Evolutionary conservation across 2,888 invertebrate species (phyloP), one percentile per base, ranked within the genome.

Genomic region (Tuberolachnus salignus): DNA sequence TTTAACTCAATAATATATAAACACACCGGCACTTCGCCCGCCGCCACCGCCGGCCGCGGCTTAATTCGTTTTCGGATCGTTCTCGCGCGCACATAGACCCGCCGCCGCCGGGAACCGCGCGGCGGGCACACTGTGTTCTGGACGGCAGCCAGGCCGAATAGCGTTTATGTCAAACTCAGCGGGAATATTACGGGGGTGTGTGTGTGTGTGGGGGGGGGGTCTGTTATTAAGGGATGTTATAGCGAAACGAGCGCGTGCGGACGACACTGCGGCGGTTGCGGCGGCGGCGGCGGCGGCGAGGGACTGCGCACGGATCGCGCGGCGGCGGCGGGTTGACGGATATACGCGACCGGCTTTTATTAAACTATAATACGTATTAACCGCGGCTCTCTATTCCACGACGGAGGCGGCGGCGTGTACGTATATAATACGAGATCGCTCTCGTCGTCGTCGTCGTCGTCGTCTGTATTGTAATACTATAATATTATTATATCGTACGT

Each of bases 81-180:
- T 51, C 49, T 49, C 78, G 66, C 34, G 51, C 49, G 16, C 21
- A 49, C 59, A 13, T 49, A 69, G 67, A 49, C 78, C 49, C 69
- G 34, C 6, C 66, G 19, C 21, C 67, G 19, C 21, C 73, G n/a
- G n/a, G n/a, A n/a, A n/a, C n/a, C n/a, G n/a, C n/a, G n/a, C 34
- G 34, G 34, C 3, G 34, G 3, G 34, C 34, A 34, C 3, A 34
- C 34, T 6, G 34, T 34, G n/a, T 67, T 51, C 69, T 78, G 78
- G 78, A 78, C 78, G 78, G 59, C 78, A 78, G 44, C 78, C 78
- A 78, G 78, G 57, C 67, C 59, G 67, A 78, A 78, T 78, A 69
- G 69, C 67, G 49, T 78, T 78, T 78, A 67, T 51, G 78, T 78
- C 78, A 78, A 78, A 78, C 78, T 78, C 78, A 78, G 78, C 34